Conservation (phyloP, 1,140 invertebrate genomes). For the Harpegnathos saltator region DNA sequence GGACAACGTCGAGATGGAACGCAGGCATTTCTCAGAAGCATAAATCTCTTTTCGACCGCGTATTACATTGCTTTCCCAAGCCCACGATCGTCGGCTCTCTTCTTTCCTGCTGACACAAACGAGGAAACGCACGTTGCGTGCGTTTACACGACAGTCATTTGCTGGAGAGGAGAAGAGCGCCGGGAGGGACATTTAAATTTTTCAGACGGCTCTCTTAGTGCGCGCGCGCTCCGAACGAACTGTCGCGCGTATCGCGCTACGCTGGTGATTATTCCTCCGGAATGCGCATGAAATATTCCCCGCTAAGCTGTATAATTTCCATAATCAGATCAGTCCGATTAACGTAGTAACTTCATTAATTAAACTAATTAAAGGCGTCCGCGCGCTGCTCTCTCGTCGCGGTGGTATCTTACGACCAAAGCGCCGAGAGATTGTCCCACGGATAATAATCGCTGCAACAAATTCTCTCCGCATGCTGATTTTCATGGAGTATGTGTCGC, state of each 20-base stretch:
- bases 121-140: neutral
- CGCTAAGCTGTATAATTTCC: neutral
- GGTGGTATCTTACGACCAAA: neutral
- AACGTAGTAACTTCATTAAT: neutral
- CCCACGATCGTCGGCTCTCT: slow-evolving; percentile 21
- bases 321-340: neutral
- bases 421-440: neutral
- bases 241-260: neutral
- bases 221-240: neutral
- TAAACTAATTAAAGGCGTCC: neutral
- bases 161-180: neutral
- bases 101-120: neutral
- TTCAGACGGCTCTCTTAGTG: neutral
- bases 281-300: neutral
- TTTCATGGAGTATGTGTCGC: neutral
- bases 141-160: neutral
- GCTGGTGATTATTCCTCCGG: neutral
- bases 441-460: neutral
- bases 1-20: slow-evolving; percentile 11
- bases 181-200: neutral
- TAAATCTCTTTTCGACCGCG: slow-evolving; percentile 58
- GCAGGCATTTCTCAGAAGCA: slow-evolving; percentile 43
- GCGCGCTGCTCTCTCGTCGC: too few relatives aligned
- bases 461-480: neutral
- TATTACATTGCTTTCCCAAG: slow-evolving; percentile 21